A percentile compares a stretch with the other conserved stretches of the same genome.
Conservation (phyloP, 2,888 invertebrate genomes). For the Hypena proboscidalis region DNA sequence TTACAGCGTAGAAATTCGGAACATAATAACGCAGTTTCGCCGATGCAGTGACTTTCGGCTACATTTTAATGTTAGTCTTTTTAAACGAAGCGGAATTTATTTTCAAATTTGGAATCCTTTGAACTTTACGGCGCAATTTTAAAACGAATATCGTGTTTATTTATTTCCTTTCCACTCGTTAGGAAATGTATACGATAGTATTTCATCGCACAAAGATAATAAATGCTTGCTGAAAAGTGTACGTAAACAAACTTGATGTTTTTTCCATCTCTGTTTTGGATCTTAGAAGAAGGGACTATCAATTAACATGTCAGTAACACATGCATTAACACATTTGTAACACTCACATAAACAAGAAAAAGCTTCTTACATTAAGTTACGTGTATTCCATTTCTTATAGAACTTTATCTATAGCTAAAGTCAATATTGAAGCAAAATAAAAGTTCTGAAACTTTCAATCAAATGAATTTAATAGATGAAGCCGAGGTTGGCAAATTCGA, state of each 20-base stretch:
- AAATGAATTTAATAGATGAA: too few relatives aligned
- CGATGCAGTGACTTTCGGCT: not conserved
- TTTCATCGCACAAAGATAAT: slow-evolving; percentile 24
- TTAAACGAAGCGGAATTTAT: slow-evolving; percentile 24
- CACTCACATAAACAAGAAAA: too few relatives aligned
- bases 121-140: slow-evolving; percentile 34
- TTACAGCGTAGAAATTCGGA: slow-evolving; percentile 12
- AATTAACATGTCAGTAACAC: too few relatives aligned
- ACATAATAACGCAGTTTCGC: slow-evolving; percentile 17
- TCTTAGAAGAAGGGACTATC: slow-evolving; percentile 31
- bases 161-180: slow-evolving; percentile 29
- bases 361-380: too few relatives aligned
- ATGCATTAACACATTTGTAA: too few relatives aligned
- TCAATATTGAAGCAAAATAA: too few relatives aligned
- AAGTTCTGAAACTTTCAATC: too few relatives aligned
- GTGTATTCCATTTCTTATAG: too few relatives aligned
- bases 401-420: too few relatives aligned
- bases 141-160: slow-evolving; percentile 13
- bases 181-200: slow-evolving; percentile 21
- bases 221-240: slow-evolving; percentile 23
- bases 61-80: slow-evolving; percentile 21
- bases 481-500: too few relatives aligned
- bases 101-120: slow-evolving; percentile 36
- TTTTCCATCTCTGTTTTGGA: slow-evolving; percentile 19
- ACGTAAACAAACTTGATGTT: slow-evolving; percentile 27